Evolutionary conservation across 2,113 vertebrate genomes (phyloP), one percentile per base, ranked within the genome.

Genomic region (Columba livia): DNA sequence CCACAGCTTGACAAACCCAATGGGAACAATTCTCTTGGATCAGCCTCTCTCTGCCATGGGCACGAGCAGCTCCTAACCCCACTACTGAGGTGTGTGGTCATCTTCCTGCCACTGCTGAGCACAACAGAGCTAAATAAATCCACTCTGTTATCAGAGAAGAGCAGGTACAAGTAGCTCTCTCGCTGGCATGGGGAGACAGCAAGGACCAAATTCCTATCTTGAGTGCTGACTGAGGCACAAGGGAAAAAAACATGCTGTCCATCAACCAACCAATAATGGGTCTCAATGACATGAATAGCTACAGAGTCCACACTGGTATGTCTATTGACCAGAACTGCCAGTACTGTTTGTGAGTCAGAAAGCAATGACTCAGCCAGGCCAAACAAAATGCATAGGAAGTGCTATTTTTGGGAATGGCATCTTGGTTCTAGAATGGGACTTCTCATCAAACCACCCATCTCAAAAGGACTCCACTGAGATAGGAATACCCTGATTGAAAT

Each of bases 301-400:
- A 66, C 38, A 47, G 29, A 11, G 5, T 56, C 51, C 61, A 66
- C 1, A 0, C 2, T n/a, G 32, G 79, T 47, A 23, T 4, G 2
- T 21, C 14, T 61, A 19, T 32, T 18, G 7, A 42, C 7, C 12
- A 83, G 9, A 79, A 32, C 6, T 40, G n/a, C 66, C 79, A 12
- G 26, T 66, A 14, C 15, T 34, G 10, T 70, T 10, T 70, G 17
- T 31, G 19, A 10, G 19, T 44, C 32, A 87, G 31, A 79, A 85
- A 75, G 12, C 18, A 10, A 26, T 7, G 15, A 65, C 24, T 79
- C 15, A 65, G 44, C 11, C 31, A 83, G 25, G 29, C 23, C 51
- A 38, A 82, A 65, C 9, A 21, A 51, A 12, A 3, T 8, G 16
- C 23, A 61, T 3, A 19, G 13, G 11, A 75, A 70, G 7, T 61